Base-by-base conservation (phyloP, 2,888 invertebrate species). In the Apotomis turbidana region DNA sequence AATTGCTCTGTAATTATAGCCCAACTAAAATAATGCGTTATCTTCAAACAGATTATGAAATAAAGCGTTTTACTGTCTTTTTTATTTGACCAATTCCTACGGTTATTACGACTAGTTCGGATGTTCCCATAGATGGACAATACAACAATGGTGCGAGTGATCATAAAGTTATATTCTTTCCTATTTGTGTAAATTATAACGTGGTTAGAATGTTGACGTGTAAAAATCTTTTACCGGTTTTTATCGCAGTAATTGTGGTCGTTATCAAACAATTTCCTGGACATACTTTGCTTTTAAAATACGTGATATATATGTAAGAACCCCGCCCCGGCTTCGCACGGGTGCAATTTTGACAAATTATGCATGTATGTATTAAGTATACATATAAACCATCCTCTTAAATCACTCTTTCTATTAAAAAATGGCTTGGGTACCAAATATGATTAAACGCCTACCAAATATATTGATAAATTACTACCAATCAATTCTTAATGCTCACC, bases 61-160 rank as follows among this genome's bases (percentile, higher is more conserved):
- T 62, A 57, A 62, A 54, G 12, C 5, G 27, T 9, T 55, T 69
- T 46, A 63, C 49, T 70, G 49, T 51, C 55, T 57, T 49, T 57
- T 36, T 38, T 57, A 51, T 27, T 46, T 57, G 46, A 15, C 12
- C 51, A 51, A 13, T 41, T 62, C 38, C 38, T 57, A 38, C 15
- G 60, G 27, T 55, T 5, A 36, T 69, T 54, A 55, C 12, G 27
- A 36, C 49, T 41, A 49, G 13, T 59, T 52, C 51, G 57, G 49
- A 57, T 49, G 12, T 51, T 70, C 69, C 49, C 69, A 70, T 57
- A 41, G 9, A n/a, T 46, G 9, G 55, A 69, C 69, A 69, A 69
- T 62, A 15, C 61, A 62, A 69, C 62, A 69, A 69, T 69, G 46
- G 44, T 52, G 60, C 55, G 52, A 15, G 44, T 62, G 62, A 27